Percentiles rank a stretch among this genome's conserved stretches.
These are phyloP conservation scores for Rhinichthys klamathensis DNA, from an alignment of 2,113 vertebrate species.

Conservation along the genomic window DNA sequence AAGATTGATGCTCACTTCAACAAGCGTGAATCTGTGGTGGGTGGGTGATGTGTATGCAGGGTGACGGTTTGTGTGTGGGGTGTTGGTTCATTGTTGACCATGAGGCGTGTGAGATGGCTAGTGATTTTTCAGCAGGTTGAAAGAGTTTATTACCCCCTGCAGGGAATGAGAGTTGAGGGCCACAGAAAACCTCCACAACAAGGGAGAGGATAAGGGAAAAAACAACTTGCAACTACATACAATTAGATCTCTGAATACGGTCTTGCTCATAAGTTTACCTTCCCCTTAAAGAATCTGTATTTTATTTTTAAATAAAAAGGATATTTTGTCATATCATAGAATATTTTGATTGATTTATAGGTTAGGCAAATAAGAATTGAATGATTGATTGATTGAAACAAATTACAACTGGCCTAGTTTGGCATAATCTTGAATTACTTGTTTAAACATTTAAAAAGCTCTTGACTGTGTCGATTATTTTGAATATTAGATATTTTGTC, in stretches of 20 bases:
- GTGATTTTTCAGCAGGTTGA: neutral
- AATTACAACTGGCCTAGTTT: neutral
- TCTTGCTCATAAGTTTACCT: neutral
- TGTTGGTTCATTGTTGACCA: neutral
- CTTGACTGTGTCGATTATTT: no score
- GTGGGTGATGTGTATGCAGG: neutral
- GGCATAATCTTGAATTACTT: neutral
- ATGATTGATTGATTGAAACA: no score
- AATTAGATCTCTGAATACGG: neutral
- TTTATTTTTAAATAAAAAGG: no score
- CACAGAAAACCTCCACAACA: neutral
- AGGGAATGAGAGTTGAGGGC: neutral
- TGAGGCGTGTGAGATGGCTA: neutral
- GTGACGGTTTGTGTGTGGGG: neutral
- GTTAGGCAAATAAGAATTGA: no score
- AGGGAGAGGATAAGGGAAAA: neutral
- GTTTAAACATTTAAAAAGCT: neutral
- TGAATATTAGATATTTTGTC: no score
- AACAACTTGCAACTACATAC: neutral
- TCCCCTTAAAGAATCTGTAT: neutral
- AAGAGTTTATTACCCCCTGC: neutral
- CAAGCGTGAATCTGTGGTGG: neutral
- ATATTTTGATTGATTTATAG: no score
- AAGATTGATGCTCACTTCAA: constrained; percentile 11
- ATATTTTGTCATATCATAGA: no score